Percentiles rank a stretch among this genome's conserved stretches.
These are phyloP conservation scores for Muscidifurax raptorellus DNA, from an alignment of 1,140 invertebrate species.

Conservation along the genomic window DNA sequence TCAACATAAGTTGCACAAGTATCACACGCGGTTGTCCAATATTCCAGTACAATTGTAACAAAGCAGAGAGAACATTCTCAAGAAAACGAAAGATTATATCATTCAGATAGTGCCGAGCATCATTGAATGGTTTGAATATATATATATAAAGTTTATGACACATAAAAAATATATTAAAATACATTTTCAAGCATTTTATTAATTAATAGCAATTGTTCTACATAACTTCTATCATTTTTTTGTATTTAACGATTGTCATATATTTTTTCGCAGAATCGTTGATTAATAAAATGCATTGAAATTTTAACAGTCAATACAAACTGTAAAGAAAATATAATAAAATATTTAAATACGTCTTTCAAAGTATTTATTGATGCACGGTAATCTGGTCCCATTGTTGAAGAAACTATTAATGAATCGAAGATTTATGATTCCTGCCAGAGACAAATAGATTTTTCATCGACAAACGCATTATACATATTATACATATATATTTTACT, in stretches of 20 bases:
- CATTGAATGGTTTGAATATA: conserved; percentile 38
- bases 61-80: conserved; percentile 10
- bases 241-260: too few relatives aligned
- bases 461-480: conserved; percentile 38
- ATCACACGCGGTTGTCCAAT: conserved; percentile 40
- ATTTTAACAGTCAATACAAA: conserved; percentile 5
- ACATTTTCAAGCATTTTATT: conserved; percentile 26
- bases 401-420: conserved; percentile 37
- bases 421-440: conserved; percentile 52
- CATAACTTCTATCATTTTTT: too few relatives aligned
- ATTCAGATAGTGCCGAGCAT: conserved; percentile 4
- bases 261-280: too few relatives aligned
- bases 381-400: background rate
- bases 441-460: conserved; percentile 52
- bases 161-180: background rate
- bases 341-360: background rate
- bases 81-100: conserved; percentile 19
- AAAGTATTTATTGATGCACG: conserved; percentile 34
- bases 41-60: conserved; percentile 47
- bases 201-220: background rate
- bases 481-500: conserved; percentile 36
- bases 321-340: background rate
- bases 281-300: conserved; percentile 32
- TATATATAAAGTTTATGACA: background rate
- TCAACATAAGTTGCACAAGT: conserved; percentile 36